Evolutionary conservation across 1,140 invertebrate genomes (phyloP), one percentile per base, ranked within the genome.

Genomic region (Trichonephila inaurata): DNA sequence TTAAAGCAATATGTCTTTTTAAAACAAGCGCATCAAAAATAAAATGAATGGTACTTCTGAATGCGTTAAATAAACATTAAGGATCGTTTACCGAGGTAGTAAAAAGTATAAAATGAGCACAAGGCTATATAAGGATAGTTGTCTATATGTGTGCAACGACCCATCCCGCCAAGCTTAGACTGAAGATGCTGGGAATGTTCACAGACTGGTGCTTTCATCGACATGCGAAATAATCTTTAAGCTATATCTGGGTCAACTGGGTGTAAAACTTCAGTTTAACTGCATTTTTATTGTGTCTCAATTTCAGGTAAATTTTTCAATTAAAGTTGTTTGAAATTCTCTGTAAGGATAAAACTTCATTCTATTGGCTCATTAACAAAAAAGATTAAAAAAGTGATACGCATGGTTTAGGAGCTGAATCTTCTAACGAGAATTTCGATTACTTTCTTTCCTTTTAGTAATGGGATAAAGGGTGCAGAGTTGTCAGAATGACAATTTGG

Each of bases 111-210:
- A 83, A 91, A 85, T n/a, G 40, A 77, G 81, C 14, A 91, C 81
- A 83, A 85, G 90, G 81, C 33, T 61, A 24, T 12, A 40, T 28
- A 89, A 44, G n/a, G 51, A 61, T 24, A 77, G 51, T 66, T 10
- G 19, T 10, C 19, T 8, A 91, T 61, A 58, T 24, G 51, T 44
- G 58, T 61, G 28, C n/a, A 83, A 7, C n/a, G 69, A 83, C 28
- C 58, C 61, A 64, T 85, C 61, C 60, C 28, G 8, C 51, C 28
- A n/a, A 40, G 44, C n/a, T 18, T n/a, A n/a, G 16, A 14, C 21
- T 69, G 33, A 91, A 91, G 72, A 91, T 90, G 66, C 14, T 91
- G 77, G 28, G 51, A 91, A 83, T 85, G 61, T 91, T 91, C 61
- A 83, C 89, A 91, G 58, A 81, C 77, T 64, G 62, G 10, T 66